Conservation (phyloP, 2,113 vertebrate genomes). For the Albula glossodonta region DNA sequence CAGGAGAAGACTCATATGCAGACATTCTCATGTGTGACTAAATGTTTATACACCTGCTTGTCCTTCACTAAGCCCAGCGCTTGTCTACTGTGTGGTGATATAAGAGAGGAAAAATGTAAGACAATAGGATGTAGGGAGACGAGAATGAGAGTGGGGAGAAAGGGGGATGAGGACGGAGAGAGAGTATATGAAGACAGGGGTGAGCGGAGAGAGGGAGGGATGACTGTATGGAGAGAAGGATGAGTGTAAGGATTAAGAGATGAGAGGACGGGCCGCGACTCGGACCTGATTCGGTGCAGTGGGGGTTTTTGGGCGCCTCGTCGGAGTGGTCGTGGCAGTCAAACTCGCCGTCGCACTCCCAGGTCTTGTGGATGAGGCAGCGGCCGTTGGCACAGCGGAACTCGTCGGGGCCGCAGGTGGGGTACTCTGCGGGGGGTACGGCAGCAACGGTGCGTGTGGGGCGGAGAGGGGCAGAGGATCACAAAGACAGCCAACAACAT, state of each 20-base stretch:
- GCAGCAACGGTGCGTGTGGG: background rate
- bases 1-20: no score
- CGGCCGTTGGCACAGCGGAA: constrained; percentile 94
- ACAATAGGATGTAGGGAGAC: no score
- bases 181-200: background rate
- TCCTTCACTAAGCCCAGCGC: no score
- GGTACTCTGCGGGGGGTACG: constrained; percentile 75
- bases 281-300: constrained; percentile 82
- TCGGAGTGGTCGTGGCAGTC: constrained; percentile 94
- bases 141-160: no score
- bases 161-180: background rate
- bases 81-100: no score
- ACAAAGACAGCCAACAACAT: background rate
- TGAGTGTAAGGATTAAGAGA: no score
- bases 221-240: no score
- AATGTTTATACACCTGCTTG: no score
- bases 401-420: constrained; percentile 82
- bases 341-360: constrained; percentile 92
- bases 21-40: no score
- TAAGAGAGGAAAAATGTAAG: no score
- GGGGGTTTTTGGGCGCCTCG: constrained; percentile 87
- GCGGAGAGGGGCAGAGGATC: background rate
- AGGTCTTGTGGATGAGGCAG: constrained; percentile 88
- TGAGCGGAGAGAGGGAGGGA: constrained; percentile 55
- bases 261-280: background rate